phyloP scores from a whole-genome alignment of 2,888 invertebrate species.

The Nymphalis c-album region DNA sequence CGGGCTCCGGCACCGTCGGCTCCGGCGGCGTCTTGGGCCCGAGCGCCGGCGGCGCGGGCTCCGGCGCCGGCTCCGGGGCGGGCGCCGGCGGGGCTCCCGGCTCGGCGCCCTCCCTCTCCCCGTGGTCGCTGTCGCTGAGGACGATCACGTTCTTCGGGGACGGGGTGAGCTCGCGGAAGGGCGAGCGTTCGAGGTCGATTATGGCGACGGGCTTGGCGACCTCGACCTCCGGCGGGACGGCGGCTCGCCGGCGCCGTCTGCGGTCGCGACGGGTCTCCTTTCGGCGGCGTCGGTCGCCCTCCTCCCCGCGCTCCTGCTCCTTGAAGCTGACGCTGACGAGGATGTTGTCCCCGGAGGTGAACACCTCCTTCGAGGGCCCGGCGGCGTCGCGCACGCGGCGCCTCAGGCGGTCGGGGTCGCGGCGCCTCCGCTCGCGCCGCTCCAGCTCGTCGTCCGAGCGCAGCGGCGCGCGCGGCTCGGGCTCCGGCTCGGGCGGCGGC shows the following conservation, averaged over 20 bases:
- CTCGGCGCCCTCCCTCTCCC: slow-evolving; percentile 64
- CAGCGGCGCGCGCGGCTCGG: slow-evolving; percentile 60
- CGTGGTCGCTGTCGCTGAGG: slow-evolving; percentile 89
- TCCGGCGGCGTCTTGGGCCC: slow-evolving; percentile 43
- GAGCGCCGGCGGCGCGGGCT: slow-evolving; percentile 30
- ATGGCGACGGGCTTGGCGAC: slow-evolving; percentile 88
- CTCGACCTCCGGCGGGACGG: slow-evolving; percentile 43
- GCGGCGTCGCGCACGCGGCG: slow-evolving; percentile 51
- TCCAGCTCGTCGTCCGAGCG: slow-evolving; percentile 53
- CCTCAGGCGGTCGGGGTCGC: slow-evolving; percentile 38
- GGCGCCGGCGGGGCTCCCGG: slow-evolving; percentile 49
- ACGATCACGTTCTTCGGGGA: slow-evolving; percentile 91
- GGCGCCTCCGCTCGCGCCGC: slow-evolving; percentile 44
- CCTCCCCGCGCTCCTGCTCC: slow-evolving; percentile 79
- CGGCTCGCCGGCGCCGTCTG: slow-evolving; percentile 46
- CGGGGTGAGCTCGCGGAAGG: slow-evolving; percentile 90
- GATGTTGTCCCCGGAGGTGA: slow-evolving; percentile 95
- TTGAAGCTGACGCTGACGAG: slow-evolving; percentile 95
- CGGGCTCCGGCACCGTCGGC: slow-evolving; percentile 40
- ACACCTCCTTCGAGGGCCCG: slow-evolving; percentile 92
- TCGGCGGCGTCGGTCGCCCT: slow-evolving; percentile 55
- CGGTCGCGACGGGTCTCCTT: slow-evolving; percentile 45
- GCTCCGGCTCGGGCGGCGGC: slow-evolving; percentile 76
- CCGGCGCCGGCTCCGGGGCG: slow-evolving; percentile 48
- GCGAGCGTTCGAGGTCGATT: slow-evolving; percentile 92